phyloP scores from a whole-genome alignment of 2,888 invertebrate species.

The Agriopis leucophaearia region DNA sequence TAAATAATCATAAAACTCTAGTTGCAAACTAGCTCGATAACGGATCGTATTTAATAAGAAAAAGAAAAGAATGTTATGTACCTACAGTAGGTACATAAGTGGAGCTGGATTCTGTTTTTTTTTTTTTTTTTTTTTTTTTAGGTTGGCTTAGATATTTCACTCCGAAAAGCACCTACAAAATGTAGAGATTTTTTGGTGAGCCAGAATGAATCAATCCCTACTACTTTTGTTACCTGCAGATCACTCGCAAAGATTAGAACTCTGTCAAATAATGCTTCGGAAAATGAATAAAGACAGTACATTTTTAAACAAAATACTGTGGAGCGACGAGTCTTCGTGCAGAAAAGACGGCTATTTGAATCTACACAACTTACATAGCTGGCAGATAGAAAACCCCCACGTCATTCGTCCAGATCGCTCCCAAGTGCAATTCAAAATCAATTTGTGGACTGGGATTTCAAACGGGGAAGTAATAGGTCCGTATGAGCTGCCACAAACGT shows the following conservation, averaged over 20 bases:
- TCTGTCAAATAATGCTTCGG: conserved; percentile 17
- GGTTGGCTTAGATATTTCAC: no score
- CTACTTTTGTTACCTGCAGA: not conserved
- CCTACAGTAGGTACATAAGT: no score
- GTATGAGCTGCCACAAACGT: not conserved
- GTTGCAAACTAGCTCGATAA: no score
- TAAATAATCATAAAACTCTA: no score
- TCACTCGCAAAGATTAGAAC: conserved; percentile 34
- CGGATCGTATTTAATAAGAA: no score
- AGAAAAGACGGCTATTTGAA: not conserved
- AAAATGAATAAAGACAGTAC: not conserved
- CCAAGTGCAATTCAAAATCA: not conserved
- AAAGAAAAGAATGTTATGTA: no score
- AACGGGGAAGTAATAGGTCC: not conserved
- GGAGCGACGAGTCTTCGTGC: not conserved
- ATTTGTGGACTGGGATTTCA: not conserved
- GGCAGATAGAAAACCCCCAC: not conserved
- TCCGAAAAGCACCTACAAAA: no score
- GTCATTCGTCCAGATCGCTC: not conserved
- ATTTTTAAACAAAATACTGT: not conserved
- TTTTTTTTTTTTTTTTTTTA: no score
- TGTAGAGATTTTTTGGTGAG: no score
- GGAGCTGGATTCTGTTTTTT: no score
- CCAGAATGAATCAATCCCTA: no score
- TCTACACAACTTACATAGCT: not conserved